These are phyloP conservation scores for Helogale parvula DNA, from an alignment of 2,113 vertebrate species.

Conservation along the genomic window DNA sequence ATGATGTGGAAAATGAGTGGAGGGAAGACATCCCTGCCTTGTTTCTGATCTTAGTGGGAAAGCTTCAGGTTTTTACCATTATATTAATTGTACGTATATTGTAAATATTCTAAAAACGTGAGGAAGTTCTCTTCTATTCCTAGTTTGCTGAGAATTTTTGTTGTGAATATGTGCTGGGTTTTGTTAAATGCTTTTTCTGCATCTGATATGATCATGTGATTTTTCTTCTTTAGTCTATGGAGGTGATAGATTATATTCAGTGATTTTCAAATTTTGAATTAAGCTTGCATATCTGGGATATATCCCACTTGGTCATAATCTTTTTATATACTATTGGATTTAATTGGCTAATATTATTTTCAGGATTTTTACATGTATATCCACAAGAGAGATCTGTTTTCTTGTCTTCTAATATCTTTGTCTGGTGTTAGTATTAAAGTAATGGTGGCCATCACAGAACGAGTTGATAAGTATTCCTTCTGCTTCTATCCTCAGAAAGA, in stretches of 20 bases:
- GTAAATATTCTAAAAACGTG: too few species aligned
- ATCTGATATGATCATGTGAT: not conserved
- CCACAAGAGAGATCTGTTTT: too few species aligned
- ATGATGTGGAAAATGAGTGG: too few species aligned
- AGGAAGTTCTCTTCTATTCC: too few species aligned
- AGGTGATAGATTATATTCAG: not conserved
- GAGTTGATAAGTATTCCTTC: not conserved
- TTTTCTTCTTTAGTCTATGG: not conserved
- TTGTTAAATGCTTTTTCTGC: not conserved
- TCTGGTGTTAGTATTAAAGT: not conserved
- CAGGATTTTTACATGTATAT: too few species aligned
- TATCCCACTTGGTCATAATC: not conserved
- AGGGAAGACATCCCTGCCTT: too few species aligned
- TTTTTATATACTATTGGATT: not conserved
- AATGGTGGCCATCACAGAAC: not conserved
- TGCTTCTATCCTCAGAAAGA: not conserved
- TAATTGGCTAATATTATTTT: too few species aligned
- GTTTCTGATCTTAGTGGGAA: too few species aligned
- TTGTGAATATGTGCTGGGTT: not conserved
- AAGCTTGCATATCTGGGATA: not conserved
- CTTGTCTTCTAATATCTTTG: too few species aligned
- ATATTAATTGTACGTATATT: too few species aligned
- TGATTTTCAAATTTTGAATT: not conserved
- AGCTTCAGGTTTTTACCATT: too few species aligned
- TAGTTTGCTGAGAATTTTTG: too few species aligned